Percentiles rank a stretch among this genome's conserved stretches.
Evolutionary conservation across 2,113 vertebrate species (phyloP).

Genomic region (Vulpes vulpes): DNA sequence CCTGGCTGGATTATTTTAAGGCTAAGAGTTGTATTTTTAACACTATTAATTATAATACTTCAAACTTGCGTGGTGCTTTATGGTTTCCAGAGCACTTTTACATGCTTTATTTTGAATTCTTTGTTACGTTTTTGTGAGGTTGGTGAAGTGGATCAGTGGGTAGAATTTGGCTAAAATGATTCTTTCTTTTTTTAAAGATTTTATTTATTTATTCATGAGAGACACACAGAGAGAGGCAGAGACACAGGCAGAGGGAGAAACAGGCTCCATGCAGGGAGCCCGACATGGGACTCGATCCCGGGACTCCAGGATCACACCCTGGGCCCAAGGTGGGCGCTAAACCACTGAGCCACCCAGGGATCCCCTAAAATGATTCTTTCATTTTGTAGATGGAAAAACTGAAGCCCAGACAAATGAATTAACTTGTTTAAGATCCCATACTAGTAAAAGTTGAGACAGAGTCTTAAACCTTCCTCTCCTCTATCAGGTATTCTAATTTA

Average conservation of each 20-base stretch:
- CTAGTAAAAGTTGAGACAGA: not conserved
- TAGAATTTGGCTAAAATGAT: not conserved
- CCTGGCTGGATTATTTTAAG: not conserved
- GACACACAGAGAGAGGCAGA: no score
- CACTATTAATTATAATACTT: not conserved
- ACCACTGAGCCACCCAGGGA: no score
- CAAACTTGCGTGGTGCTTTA: not conserved
- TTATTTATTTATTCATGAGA: no score
- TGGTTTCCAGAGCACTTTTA: not conserved
- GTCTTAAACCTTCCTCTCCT: not conserved
- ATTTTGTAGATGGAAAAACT: not conserved
- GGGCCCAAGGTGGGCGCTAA: no score
- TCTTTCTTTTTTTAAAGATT: not conserved
- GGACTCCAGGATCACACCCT: no score
- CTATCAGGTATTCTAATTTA: not conserved
- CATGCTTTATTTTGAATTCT: not conserved
- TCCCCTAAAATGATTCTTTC: not conserved
- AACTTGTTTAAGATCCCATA: not conserved
- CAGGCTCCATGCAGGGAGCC: no score
- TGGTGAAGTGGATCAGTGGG: not conserved
- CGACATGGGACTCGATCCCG: no score
- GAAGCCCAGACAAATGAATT: not conserved
- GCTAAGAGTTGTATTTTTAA: not conserved
- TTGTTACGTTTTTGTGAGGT: not conserved
- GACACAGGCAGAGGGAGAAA: no score